Evolutionary conservation across 2,113 vertebrate species (phyloP), one percentile per base, ranked within the genome.

Genomic region (Atlantisia rogersi): DNA sequence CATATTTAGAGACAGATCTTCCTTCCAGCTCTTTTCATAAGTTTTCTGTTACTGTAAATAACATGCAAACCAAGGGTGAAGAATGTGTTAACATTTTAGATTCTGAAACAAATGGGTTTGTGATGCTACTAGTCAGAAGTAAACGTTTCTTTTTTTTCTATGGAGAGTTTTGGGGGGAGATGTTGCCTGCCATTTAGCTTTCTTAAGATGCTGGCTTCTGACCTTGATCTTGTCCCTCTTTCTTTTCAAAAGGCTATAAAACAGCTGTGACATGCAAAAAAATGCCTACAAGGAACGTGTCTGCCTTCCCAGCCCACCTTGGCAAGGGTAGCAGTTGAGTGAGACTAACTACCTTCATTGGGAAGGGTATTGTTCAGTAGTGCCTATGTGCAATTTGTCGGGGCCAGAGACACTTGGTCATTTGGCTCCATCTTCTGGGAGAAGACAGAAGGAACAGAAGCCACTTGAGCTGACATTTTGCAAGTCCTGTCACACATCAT

Each of bases 351-450:
- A 40, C 12, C 28, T 76, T 64, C 31, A 5, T 5, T 59, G 64
- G 58, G 11, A 80, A 76, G 35, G 31, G 28, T n/a, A 86, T 53
- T 82, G 32, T 20, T 83, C 50, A 24, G 42, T 7, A 52, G 58
- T 15, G 22, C 26, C 62, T n/a, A 4, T 1, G 2, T 40, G 20
- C 48, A 65, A 44, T 37, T 52, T 63, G 8, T 56, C 1, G 0
- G 55, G 74, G 40, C 77, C 71, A 85, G 55, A 62, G 37, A 88
- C 84, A 19, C 46, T 70, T 94, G 86, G 90, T 90, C 80, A 94
- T 96, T 92, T 95, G 77, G 94, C 90, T 96, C 95, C 94, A 92
- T 91, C 95, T 96, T 92, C 92, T 95, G 94, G 95, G 83, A 87
- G 46, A 95, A 96, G 58, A 48, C 80, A 87, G 65, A 82, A 92